phyloP scores from a whole-genome alignment of 2,113 vertebrate genomes.

The Stictonetta naevosa region DNA sequence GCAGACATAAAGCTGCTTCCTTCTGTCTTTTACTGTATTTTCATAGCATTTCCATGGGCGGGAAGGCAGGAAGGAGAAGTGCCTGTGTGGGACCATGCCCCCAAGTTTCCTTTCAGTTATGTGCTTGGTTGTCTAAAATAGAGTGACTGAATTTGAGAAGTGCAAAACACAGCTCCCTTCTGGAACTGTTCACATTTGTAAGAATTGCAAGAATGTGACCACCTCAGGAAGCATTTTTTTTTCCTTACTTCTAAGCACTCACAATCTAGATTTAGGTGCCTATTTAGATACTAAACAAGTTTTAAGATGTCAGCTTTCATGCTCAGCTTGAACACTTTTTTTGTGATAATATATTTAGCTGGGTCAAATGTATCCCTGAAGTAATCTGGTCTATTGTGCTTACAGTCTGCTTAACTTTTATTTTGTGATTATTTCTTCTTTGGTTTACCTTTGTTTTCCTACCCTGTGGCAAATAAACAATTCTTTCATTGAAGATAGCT shows the following conservation, averaged over 20 bases:
- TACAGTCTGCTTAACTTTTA: slow-evolving; percentile 43
- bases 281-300: background rate
- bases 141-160: background rate
- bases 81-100: background rate
- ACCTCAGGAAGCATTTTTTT: background rate
- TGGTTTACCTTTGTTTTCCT: slow-evolving; percentile 46
- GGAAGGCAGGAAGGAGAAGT: background rate
- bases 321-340: background rate
- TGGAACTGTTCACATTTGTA: background rate
- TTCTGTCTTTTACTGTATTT: slow-evolving; percentile 5
- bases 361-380: background rate
- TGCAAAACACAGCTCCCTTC: background rate
- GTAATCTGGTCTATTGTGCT: slow-evolving; percentile 42
- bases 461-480: slow-evolving; percentile 55
- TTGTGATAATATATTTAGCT: slow-evolving; percentile 18
- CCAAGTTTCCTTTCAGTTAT: background rate
- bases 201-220: background rate
- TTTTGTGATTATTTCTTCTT: slow-evolving; percentile 46
- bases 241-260: background rate
- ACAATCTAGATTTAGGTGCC: background rate
- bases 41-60: background rate
- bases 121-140: background rate
- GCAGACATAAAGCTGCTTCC: background rate
- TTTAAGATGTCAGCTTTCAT: slow-evolving; percentile 11
- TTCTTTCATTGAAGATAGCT: slow-evolving; percentile 66